A percentile compares a stretch with the other conserved stretches of the same genome.
Evolutionary conservation across 1,140 invertebrate genomes (phyloP).

Genomic region (Schlechtendalia chinensis): DNA sequence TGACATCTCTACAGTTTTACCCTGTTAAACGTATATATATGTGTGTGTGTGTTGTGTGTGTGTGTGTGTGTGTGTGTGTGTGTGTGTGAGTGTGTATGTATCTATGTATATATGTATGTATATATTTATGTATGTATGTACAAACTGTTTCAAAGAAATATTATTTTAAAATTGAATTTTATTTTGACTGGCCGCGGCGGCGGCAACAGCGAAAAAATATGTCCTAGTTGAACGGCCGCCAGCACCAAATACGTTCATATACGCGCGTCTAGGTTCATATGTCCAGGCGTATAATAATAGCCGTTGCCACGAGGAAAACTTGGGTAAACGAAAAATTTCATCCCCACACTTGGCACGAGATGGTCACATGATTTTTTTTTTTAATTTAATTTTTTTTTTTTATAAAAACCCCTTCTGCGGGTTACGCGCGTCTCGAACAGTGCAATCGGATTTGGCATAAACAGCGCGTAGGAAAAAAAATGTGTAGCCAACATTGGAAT

Average conservation of each 20-base stretch:
- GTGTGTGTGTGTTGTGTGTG: too few species aligned
- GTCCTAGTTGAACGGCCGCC: slow-evolving; percentile 45
- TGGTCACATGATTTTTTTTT: slow-evolving; percentile 18
- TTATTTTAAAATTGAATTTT: slow-evolving; percentile 35
- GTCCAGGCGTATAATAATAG: slow-evolving; percentile 48
- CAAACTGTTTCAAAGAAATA: not conserved
- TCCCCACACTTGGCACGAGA: slow-evolving; percentile 43
- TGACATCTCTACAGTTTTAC: too few species aligned
- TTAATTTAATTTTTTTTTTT: slow-evolving; percentile 26
- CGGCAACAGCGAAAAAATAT: not conserved
- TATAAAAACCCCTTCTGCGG: slow-evolving; percentile 14
- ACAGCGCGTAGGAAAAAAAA: slow-evolving; percentile 18
- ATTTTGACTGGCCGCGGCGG: slow-evolving; percentile 17
- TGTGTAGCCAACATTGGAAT: slow-evolving; percentile 37
- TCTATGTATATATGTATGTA: too few species aligned
- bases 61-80: too few species aligned
- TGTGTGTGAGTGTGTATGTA: too few species aligned
- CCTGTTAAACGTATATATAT: too few species aligned
- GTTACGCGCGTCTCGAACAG: not conserved
- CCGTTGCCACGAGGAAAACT: slow-evolving; percentile 35
- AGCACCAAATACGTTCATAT: slow-evolving; percentile 45
- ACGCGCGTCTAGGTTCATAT: not conserved
- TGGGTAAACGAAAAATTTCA: slow-evolving; percentile 47
- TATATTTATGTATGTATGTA: too few species aligned
- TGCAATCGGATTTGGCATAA: slow-evolving; percentile 45